These are phyloP conservation scores for Elymnias hypermnestra DNA, from an alignment of 1,140 invertebrate genomes.

Conservation along the genomic window DNA sequence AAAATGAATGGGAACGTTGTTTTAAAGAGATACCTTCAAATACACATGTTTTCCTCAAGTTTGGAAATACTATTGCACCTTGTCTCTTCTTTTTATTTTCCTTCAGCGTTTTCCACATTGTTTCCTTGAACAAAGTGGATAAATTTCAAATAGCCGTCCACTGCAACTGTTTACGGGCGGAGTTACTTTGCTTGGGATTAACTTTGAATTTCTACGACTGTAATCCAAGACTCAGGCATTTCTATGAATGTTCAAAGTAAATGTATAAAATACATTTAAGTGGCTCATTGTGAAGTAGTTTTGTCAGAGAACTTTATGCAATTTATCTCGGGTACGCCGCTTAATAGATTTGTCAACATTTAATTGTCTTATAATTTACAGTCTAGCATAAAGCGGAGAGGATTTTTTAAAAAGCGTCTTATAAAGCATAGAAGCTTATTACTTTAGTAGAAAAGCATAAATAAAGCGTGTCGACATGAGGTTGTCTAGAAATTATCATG, in stretches of 20 bases:
- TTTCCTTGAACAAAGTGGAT: constrained; percentile 17
- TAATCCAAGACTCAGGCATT: constrained; percentile 3
- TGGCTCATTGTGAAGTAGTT: neutral
- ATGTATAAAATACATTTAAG: constrained; percentile 1
- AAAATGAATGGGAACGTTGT: too few relatives aligned
- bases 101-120: constrained; percentile 7
- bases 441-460: too few relatives aligned
- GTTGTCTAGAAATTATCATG: too few relatives aligned
- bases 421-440: too few relatives aligned
- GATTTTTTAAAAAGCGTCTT: too few relatives aligned
- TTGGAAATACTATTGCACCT: constrained; percentile 3
- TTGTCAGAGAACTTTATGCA: neutral
- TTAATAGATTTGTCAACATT: too few relatives aligned
- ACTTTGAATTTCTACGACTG: constrained; percentile 22
- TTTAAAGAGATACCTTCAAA: too few relatives aligned
- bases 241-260: constrained; percentile 1
- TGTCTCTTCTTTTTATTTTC: constrained; percentile 5
- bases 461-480: too few relatives aligned
- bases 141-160: constrained; percentile 18
- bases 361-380: too few relatives aligned
- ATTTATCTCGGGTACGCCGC: too few relatives aligned
- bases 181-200: constrained; percentile 18
- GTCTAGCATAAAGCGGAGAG: too few relatives aligned
- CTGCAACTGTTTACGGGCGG: constrained; percentile 17
- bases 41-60: neutral